phyloP scores from a whole-genome alignment of 2,113 vertebrate species.

The Apus apus region DNA sequence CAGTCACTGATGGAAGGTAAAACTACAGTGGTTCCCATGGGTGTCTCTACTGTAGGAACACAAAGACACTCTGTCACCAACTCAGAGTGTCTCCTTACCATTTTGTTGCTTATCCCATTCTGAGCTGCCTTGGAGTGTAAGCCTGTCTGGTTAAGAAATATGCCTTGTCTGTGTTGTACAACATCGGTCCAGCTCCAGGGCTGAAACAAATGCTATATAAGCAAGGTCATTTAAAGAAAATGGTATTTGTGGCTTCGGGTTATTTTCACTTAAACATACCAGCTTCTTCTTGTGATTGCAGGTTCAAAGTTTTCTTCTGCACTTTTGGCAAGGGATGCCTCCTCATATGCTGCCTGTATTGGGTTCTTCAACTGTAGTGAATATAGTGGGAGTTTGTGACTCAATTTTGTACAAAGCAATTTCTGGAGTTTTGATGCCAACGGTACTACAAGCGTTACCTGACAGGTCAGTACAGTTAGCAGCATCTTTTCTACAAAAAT shows the following conservation, averaged over 20 bases:
- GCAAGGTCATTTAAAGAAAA: background rate
- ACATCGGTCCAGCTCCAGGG: background rate
- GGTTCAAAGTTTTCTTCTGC: conserved; percentile 99
- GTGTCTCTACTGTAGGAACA: background rate
- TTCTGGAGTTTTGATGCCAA: conserved; percentile 98
- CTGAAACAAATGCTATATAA: background rate
- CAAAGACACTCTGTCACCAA: background rate
- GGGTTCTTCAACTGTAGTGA: conserved; percentile 94
- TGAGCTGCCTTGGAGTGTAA: rapidly evolving
- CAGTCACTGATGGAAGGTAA: background rate
- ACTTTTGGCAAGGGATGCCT: conserved; percentile 99
- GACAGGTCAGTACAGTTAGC: conserved; percentile 85
- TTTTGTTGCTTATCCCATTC: background rate
- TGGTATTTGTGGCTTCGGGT: background rate
- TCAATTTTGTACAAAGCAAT: conserved; percentile 99
- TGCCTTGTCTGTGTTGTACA: background rate
- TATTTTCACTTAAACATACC: background rate
- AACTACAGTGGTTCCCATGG: background rate
- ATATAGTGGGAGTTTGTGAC: conserved; percentile 98
- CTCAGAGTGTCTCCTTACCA: background rate
- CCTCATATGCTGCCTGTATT: conserved; percentile 97
- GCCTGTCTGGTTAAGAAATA: background rate
- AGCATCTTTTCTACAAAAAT: background rate
- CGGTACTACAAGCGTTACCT: conserved; percentile 94
- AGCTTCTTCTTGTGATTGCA: conserved; percentile 49